phyloP scores from a whole-genome alignment of 2,888 invertebrate genomes.

The Drosophila picticornis region DNA sequence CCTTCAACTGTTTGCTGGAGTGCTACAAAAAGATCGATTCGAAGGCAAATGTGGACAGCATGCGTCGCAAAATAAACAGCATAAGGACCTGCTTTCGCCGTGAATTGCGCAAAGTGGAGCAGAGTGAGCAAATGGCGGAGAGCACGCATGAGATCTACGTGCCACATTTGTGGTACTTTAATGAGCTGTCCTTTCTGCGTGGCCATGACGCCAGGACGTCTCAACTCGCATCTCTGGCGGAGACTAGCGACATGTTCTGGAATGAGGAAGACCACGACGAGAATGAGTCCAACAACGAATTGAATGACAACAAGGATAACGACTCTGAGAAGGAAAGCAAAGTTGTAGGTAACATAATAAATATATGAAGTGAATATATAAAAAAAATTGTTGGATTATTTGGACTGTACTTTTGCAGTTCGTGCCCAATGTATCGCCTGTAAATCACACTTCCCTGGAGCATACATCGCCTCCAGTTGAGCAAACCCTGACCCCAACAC shows the following conservation, averaged over 20 bases:
- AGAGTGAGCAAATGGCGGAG: constrained; percentile 22
- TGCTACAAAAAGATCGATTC: constrained; percentile 42
- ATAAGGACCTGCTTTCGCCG: constrained; percentile 52
- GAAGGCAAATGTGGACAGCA: constrained; percentile 40
- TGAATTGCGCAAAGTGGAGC: constrained; percentile 55
- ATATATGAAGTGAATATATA: background rate
- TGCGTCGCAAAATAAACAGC: constrained; percentile 49
- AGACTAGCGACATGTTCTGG: constrained; percentile 8
- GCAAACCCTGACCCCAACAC: background rate
- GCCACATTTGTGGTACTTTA: constrained; percentile 54
- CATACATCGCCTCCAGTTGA: background rate
- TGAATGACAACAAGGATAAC: constrained; percentile 1
- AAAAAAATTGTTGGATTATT: background rate
- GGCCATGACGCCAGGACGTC: background rate
- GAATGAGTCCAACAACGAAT: background rate
- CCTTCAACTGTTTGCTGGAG: constrained; percentile 23
- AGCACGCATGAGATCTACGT: constrained; percentile 26
- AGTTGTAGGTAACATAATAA: constrained; percentile 2
- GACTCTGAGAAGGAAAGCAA: constrained; percentile 23
- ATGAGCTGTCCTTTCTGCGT: constrained; percentile 37
- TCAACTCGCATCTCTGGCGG: background rate
- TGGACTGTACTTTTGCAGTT: constrained; percentile 14
- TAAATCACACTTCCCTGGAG: background rate
- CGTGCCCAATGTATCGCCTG: background rate
- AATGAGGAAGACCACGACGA: constrained; percentile 1